Conservation (phyloP, 2,797 vertebrate genomes). For the Amblyopsis hoosieri region DNA sequence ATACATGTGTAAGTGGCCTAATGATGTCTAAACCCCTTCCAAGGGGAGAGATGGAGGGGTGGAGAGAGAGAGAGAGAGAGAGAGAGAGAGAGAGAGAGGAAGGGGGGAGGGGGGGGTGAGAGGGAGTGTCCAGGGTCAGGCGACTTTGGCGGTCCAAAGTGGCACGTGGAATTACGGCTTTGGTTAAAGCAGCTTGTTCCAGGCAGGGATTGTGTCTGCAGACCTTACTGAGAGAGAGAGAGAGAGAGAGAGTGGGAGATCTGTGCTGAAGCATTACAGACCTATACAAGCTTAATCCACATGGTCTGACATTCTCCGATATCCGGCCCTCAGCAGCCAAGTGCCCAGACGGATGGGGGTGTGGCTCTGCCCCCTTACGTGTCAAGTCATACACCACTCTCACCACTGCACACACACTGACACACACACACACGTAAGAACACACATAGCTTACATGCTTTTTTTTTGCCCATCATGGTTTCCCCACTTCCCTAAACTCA, state of each 20-base stretch:
- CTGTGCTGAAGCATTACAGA: conserved; percentile 62
- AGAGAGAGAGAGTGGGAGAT: conserved; percentile 23
- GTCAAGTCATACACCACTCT: conserved; percentile 43
- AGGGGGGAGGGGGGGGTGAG: conserved; percentile 8
- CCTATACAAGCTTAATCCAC: conserved; percentile 72
- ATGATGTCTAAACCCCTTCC: conserved; percentile 64
- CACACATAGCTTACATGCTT: conserved; percentile 26
- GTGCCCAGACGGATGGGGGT: conserved; percentile 53
- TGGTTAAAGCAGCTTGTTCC: conserved; percentile 79
- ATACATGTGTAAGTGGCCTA: conserved; percentile 72
- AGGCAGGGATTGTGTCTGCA: conserved; percentile 67
- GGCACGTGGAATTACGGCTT: conserved; percentile 60
- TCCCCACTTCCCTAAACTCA: conserved; percentile 66
- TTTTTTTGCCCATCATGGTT: conserved; percentile 55
- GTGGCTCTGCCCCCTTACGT: conserved; percentile 47
- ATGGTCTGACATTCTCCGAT: conserved; percentile 68
- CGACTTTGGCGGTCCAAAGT: conserved; percentile 61
- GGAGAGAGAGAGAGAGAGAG: background rate
- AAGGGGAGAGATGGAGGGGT: conserved; percentile 26
- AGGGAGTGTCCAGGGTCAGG: conserved; percentile 44
- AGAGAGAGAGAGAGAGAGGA: conserved; percentile 4
- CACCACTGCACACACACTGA: conserved; percentile 13
- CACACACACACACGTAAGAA: conserved; percentile 11
- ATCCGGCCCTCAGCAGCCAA: conserved; percentile 60
- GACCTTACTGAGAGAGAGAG: conserved; percentile 39